Evolutionary conservation across 2,888 invertebrate genomes (phyloP).

Genomic region (Melinaea menophilus): DNA sequence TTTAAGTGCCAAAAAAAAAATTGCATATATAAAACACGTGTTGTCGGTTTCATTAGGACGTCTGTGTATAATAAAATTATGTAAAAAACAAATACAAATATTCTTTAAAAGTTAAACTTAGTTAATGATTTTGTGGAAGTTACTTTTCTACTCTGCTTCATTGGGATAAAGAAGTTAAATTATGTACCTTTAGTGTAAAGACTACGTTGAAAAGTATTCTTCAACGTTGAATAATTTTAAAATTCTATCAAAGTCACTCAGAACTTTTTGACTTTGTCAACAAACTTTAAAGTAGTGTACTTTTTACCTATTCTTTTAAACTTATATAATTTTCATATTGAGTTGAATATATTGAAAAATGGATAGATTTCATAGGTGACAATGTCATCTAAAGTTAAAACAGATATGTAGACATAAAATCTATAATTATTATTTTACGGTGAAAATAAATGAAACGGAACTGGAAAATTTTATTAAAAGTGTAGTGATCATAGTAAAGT

Average conservation of each 20-base stretch:
- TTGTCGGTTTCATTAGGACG: too few relatives aligned
- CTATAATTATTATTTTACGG: too few relatives aligned
- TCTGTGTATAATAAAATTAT: too few relatives aligned
- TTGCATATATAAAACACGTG: too few relatives aligned
- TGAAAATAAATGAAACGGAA: too few relatives aligned
- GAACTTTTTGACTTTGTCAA: slow-evolving; percentile 25
- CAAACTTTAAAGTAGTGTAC: slow-evolving; percentile 26
- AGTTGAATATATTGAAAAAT: slow-evolving; percentile 8
- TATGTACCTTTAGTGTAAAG: slow-evolving; percentile 21
- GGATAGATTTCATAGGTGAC: slow-evolving; percentile 12
- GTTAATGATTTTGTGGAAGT: neutral
- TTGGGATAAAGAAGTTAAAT: slow-evolving; percentile 17
- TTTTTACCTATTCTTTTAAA: slow-evolving; percentile 23
- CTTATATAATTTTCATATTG: slow-evolving; percentile 24
- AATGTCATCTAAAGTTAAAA: slow-evolving; percentile 8
- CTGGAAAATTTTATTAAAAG: too few relatives aligned
- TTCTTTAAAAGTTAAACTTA: neutral
- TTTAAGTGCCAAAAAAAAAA: too few relatives aligned
- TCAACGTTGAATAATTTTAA: slow-evolving; percentile 28
- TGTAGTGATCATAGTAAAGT: too few relatives aligned
- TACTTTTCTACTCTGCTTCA: slow-evolving; percentile 6
- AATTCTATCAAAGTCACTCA: slow-evolving; percentile 27
- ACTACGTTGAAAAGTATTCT: slow-evolving; percentile 17
- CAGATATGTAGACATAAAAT: neutral
- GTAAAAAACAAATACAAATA: too few relatives aligned